Evolutionary conservation across 2,113 vertebrate genomes (phyloP), one percentile per base, ranked within the genome.

Genomic region (Hyperopisus bebe): DNA sequence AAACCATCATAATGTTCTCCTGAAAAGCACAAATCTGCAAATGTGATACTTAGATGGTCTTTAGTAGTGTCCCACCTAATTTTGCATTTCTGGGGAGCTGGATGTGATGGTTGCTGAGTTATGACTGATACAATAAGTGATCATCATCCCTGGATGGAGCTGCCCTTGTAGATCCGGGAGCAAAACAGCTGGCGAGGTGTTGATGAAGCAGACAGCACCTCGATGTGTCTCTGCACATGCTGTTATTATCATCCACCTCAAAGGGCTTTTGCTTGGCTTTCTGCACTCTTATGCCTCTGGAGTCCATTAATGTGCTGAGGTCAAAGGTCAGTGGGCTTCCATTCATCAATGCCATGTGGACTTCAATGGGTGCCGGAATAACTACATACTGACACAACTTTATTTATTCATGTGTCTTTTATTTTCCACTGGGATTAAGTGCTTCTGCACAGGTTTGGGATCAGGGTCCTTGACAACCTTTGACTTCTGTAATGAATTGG

Each of bases 401-500:
- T 47, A 84, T 84, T 84, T 47, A 84, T 47, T 44, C 42, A 83
- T 39, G 31, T 39, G 82, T 21, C 19, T 44, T 46, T 84, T n/a
- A 24, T 24, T 44, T 84, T 46, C 82, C 82, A 44, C 17, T n/a
- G 82, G 42, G 44, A 84, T 84, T 84, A 84, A 84, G 44, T 42
- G 42, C 82, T 84, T 44, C 82, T 47, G 39, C 10, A 47, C 82
- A 84, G 35, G 35, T 80, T 84, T n/a, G 24, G 82, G 44, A 44
- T 24, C 21, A 84, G 39, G 44, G 82, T 10, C 82, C 82, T 55
- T n/a, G 31, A 80, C 74, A 42, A 80, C 74, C 74, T 80, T 42
- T 80, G 35, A 80, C 74, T 80, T 80, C 74, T 80, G 35, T 80
- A 80, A 80, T 80, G 74, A 35, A 80, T 80, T 39, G 74, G 74